Evolutionary conservation across 2,113 vertebrate genomes (phyloP), one percentile per base, ranked within the genome.

Genomic region (Potamarius usumacintae): DNA sequence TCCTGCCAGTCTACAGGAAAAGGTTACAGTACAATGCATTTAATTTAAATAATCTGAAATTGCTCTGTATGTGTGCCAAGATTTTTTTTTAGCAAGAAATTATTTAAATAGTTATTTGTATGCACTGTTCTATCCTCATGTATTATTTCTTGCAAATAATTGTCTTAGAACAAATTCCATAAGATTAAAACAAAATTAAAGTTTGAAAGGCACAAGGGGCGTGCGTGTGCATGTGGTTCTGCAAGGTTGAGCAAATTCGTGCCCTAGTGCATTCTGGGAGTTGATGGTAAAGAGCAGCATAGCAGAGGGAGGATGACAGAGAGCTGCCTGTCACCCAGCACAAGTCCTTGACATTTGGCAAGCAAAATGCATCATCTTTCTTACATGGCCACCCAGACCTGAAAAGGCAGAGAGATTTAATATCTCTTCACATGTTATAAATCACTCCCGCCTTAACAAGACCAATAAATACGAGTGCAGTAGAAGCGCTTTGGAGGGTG

Each of bases 401-500:
- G 84, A 86, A 79, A 88, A 82, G 82, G 83, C 89, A 84, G 82
- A 77, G 60, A 82, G 86, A 90, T 90, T 88, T 85, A 90, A 90
- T 87, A 87, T 76, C 87, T 89, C 87, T 90, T 88, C 85, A 84
- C 79, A 88, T 86, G 71, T 88, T 83, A 84, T 89, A 90, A 89
- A 90, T 90, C 90, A 87, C 72, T 88, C 82, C 71, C 5, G 62
- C 58, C 81, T 83, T 91, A 90, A 91, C 90, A 89, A 90, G 88
- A 86, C 71, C 89, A 86, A 88, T 86, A 90, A 88, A 87, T 86
- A 88, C 83, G 60, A 81, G 85, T 86, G 85, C 53, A 3, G 80
- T 82, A n/a, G 67, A 80, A 30, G 62, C 62, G 50, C 78, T 48
- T 27, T 27, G 58, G 58, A 82, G 69, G 69, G 80, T 71, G 79